Evolutionary conservation across 2,113 vertebrate species (phyloP), one percentile per base, ranked within the genome.

Genomic region (Apus apus): DNA sequence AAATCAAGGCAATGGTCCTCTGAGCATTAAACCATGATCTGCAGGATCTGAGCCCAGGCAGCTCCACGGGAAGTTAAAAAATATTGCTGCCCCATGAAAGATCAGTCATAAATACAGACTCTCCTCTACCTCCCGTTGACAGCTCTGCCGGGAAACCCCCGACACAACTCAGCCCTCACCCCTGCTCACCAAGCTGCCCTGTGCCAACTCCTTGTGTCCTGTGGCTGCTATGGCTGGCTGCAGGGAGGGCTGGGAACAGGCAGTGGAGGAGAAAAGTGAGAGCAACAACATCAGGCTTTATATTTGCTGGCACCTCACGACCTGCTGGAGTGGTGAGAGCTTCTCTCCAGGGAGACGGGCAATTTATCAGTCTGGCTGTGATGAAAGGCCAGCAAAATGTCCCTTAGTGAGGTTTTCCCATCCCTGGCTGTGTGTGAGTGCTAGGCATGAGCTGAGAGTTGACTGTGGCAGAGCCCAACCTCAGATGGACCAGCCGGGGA

Each of bases 181-280:
- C 50, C 57, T 11, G 67, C 65, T 68, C 85, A 16, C 18, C 6
- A 8, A 78, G 64, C 56, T 15, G 70, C 50, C 3, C 0, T 54
- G n/a, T 9, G 46, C 77, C 78, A 85, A 17, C 13, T 53, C 71
- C 58, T 54, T 1, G 1, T 7, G 51, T 34, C 60, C 60, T 7
- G 0, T 0, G 1, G 64, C 40, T 13, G 0, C 73, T 15, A 78
- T 1, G 5, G 34, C 45, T 34, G 68, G 32, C 53, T 71, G 53
- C 65, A 40, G 61, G 21, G 30, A 23, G 48, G 26, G 34, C 72
- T 83, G 67, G 79, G 23, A 67, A 77, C 1, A 1, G 15, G 32
- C 56, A 77, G 60, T 23, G 10, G 23, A 74, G 36, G 57, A 70
- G 79, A 81, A 79, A 51, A 91, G 51, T 2, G 8, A 82, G 26